Conservation (phyloP, 1,140 invertebrate species). For the Rhopalosiphum padi region DNA sequence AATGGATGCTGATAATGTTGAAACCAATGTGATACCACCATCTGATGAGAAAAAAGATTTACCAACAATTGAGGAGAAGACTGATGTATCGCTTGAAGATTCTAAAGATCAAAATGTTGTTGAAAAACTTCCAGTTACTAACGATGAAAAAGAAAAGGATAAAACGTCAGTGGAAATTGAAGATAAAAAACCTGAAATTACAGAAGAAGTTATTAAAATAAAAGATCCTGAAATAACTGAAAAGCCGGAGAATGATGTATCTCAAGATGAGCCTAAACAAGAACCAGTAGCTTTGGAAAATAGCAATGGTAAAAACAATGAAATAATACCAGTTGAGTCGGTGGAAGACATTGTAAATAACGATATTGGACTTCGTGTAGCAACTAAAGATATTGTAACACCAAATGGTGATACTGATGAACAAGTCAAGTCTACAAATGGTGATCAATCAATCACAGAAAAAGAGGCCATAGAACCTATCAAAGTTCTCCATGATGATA, state of each 20-base stretch:
- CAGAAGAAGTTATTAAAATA: not conserved
- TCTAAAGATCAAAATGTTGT: not conserved
- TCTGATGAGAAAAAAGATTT: not conserved
- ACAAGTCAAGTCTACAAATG: not conserved
- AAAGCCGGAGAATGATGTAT: not conserved
- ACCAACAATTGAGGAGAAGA: not conserved
- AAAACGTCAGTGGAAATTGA: not conserved
- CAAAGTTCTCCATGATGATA: not conserved
- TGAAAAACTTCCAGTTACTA: not conserved
- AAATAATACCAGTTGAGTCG: not conserved
- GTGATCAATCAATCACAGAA: not conserved
- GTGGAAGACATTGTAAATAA: not conserved
- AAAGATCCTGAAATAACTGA: not conserved
- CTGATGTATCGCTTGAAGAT: not conserved
- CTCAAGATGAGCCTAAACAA: not conserved
- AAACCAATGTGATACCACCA: not conserved
- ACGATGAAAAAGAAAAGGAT: not conserved
- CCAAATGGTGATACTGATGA: conserved; percentile 12
- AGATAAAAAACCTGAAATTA: not conserved
- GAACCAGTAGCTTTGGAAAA: not conserved
- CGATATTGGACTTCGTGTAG: not conserved
- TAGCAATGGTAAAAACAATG: not conserved
- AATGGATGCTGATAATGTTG: not conserved
- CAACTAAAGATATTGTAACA: not conserved
- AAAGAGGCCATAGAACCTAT: not conserved